Conservation (phyloP, 2,113 vertebrate species). For the Actinemys pallida region DNA sequence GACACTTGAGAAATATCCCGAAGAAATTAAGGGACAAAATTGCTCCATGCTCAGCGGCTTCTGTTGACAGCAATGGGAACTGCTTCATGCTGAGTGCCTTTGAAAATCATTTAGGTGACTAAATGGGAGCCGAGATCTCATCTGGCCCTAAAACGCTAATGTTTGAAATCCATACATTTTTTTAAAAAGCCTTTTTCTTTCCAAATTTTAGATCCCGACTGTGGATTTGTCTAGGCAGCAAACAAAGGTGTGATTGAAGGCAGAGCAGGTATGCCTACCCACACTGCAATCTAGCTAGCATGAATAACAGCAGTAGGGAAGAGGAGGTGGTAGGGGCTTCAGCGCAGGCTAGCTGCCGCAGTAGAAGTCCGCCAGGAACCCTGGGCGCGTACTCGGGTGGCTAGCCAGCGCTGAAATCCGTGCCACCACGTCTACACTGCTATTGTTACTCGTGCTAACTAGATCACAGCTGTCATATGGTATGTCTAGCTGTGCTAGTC, state of each 20-base stretch:
- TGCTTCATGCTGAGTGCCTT: background rate
- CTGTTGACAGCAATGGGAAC: background rate
- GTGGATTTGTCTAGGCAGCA: background rate
- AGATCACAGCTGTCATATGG: no score
- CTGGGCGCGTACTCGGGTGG: no score
- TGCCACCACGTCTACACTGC: no score
- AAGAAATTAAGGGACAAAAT: background rate
- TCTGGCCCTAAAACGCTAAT: background rate
- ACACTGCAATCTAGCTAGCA: background rate
- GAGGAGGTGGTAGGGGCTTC: background rate
- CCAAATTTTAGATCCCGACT: background rate
- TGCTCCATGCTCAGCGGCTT: accelerated
- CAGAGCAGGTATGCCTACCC: no score
- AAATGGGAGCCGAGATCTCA: background rate
- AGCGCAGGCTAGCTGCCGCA: no score
- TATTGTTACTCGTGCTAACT: no score
- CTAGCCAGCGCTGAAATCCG: no score
- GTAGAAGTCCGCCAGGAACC: no score
- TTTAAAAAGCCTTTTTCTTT: background rate
- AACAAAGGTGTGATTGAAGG: background rate
- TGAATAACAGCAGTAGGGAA: background rate
- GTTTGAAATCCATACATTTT: background rate
- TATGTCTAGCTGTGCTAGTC: no score
- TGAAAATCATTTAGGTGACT: background rate
- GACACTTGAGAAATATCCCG: background rate